Evolutionary conservation across 2,113 vertebrate genomes (phyloP).

Genomic region (Alces alces): DNA sequence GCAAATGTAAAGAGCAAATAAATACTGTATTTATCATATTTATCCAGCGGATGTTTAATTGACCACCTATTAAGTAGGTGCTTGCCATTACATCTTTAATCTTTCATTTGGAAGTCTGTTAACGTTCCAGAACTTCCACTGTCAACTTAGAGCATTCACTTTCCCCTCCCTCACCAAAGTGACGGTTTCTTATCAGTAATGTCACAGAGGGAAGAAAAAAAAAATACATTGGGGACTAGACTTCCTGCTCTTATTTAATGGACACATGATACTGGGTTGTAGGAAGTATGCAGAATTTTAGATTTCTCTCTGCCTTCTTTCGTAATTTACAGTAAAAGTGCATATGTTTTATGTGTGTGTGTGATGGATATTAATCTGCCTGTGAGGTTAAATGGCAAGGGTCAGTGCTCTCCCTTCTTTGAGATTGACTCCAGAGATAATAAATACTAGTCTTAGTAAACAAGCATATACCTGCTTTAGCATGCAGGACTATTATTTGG

Average conservation of each 20-base stretch:
- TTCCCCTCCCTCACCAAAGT: not conserved
- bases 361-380: not conserved
- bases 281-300: not conserved
- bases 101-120: conserved; percentile 1
- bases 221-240: not conserved
- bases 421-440: not conserved
- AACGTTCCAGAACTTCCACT: not conserved
- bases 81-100: not conserved
- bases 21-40: not conserved
- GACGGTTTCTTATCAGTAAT: conserved; percentile 13
- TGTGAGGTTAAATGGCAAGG: not conserved
- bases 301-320: not conserved
- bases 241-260: not conserved
- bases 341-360: not conserved
- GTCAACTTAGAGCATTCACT: conserved; percentile 23
- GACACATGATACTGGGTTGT: not conserved
- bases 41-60: not conserved
- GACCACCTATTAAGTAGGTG: not conserved
- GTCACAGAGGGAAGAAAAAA: not conserved
- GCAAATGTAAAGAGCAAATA: not conserved
- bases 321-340: not conserved
- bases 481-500: not conserved
- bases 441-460: not conserved
- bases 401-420: not conserved
- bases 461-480: not conserved